Evolutionary conservation across 2,113 vertebrate species (phyloP), one percentile per base, ranked within the genome.

Genomic region (Mustela lutreola): DNA sequence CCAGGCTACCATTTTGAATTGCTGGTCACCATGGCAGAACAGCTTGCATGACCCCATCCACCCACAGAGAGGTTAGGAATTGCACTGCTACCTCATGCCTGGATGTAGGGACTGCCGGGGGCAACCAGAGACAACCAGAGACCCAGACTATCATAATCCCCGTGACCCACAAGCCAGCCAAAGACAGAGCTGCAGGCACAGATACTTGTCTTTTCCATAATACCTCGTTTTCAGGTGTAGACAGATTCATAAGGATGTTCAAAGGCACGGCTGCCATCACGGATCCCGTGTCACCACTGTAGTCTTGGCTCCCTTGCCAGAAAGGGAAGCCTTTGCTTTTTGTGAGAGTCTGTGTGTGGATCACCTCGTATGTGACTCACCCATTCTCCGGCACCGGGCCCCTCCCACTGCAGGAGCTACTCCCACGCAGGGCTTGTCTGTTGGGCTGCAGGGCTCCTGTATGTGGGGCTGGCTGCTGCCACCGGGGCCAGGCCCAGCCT

Each of bases 351-450:
- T 14, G 1, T 36, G 7, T 65, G 85, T 96, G 88, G 26, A 48
- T 89, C 82, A 81, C 56, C 67, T 11, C 1, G 58, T 4, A 11
- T 15, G 12, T 98, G 97, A 98, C 89, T 98, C 97, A 98, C 42
- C 45, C 28, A 14, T 28, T 92, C 42, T 81, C 89, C 4, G 9
- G 83, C 14, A 6, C n/a, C 2, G 24, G 28, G 92, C 95, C 83
- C 96, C 95, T 94, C 98, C 98, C 94, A 79, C 9, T 16, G 16
- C 67, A 67, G 78, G 56, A 93, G 78, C 45, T 85, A 73, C 75
- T 96, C 94, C 83, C 93, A 92, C 7, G 90, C 70, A 85, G 87
- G 92, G 95, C 97, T 80, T 2, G 95, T 96, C 90, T 42, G 60
- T 95, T 94, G 24, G 92, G 96, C 95, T 93, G 48, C 9, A 33